Percentiles rank a stretch among this genome's conserved stretches.
These are phyloP conservation scores for Coranthus polyacanthus DNA, from an alignment of 2,797 vertebrate species.

Conservation along the genomic window DNA sequence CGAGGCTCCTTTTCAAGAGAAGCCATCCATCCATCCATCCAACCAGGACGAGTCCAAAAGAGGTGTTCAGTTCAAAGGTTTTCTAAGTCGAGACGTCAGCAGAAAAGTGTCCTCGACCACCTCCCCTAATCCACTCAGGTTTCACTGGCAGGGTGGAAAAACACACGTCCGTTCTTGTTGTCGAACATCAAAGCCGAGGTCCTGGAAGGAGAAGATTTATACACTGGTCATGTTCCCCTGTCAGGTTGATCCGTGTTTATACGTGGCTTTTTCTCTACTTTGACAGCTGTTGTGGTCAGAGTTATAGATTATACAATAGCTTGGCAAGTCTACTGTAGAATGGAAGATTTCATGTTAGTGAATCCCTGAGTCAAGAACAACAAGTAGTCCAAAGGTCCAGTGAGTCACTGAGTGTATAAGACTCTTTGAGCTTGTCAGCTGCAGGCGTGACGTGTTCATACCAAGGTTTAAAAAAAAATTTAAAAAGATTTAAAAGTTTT, in stretches of 20 bases:
- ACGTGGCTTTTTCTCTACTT: constrained; percentile 38
- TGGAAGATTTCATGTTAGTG: neutral
- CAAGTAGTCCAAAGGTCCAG: neutral
- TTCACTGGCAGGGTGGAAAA: constrained; percentile 58
- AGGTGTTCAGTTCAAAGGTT: constrained; percentile 60
- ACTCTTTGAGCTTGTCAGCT: neutral
- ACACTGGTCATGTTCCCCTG: constrained; percentile 35
- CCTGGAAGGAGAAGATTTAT: constrained; percentile 41
- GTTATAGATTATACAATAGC: constrained; percentile 29
- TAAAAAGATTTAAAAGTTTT: neutral
- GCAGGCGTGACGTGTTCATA: neutral
- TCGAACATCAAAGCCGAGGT: constrained; percentile 62
- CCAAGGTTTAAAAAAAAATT: neutral
- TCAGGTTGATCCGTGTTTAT: constrained; percentile 59
- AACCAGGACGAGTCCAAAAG: constrained; percentile 4
- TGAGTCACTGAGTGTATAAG: neutral
- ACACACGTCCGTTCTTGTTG: constrained; percentile 55
- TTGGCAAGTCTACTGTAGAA: constrained; percentile 2
- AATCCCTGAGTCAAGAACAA: neutral
- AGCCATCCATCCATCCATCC: constrained; percentile 47
- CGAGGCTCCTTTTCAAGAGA: constrained; percentile 38
- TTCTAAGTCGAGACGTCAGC: constrained; percentile 48
- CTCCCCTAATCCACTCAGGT: constrained; percentile 38
- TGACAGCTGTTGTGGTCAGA: constrained; percentile 58
- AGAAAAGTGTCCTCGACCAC: constrained; percentile 38